phyloP scores from a whole-genome alignment of 2,113 vertebrate species.

The Ictidomys tridecemlineatus region DNA sequence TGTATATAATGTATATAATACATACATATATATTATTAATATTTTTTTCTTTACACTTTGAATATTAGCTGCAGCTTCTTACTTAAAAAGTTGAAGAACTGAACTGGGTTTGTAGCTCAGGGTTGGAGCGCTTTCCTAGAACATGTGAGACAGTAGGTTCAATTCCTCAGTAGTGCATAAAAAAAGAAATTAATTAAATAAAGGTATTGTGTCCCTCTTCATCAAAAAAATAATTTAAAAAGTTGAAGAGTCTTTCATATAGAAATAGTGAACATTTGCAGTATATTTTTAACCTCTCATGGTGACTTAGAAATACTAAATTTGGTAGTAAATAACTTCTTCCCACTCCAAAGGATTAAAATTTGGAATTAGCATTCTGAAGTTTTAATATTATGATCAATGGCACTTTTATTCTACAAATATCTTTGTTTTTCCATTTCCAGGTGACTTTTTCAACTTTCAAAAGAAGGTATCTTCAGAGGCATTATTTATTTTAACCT shows the following conservation, averaged over 20 bases:
- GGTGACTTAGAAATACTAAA: not conserved
- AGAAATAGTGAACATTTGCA: not conserved
- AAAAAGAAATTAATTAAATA: no score
- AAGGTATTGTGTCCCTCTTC: no score
- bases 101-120: no score
- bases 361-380: not conserved
- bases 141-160: no score
- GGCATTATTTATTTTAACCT: not conserved
- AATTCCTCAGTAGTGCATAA: no score
- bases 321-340: constrained; percentile 13
- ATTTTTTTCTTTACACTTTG: not conserved
- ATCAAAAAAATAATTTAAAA: no score
- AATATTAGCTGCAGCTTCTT: not conserved
- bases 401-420: not conserved
- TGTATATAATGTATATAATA: no score
- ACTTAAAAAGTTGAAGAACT: not conserved
- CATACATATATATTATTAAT: not conserved
- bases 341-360: not conserved
- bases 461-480: not conserved
- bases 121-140: no score
- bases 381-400: not conserved
- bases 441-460: not conserved
- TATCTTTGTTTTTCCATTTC: not conserved
- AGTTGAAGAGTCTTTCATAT: not conserved
- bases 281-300: not conserved